Conservation (phyloP, 2,797 vertebrate species). For the Ceryle rudis region DNA sequence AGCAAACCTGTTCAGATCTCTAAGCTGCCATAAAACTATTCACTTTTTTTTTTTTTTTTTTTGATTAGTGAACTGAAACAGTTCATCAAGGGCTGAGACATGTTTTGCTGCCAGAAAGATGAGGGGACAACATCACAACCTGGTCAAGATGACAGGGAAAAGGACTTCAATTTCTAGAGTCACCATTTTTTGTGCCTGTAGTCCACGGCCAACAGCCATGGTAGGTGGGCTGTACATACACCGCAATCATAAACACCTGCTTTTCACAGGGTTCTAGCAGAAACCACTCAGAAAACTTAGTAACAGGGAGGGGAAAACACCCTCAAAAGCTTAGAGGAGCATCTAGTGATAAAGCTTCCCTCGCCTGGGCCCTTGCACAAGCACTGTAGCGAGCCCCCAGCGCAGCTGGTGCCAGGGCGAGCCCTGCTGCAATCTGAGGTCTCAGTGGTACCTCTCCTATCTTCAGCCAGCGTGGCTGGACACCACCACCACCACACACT, state of each 20-base stretch:
- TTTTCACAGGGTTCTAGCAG: neutral
- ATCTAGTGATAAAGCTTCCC: neutral
- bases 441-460: neutral
- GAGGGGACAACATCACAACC: neutral
- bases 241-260: neutral
- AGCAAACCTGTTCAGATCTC: neutral
- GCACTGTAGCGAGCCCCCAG: neutral
- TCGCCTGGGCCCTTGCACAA: neutral
- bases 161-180: neutral
- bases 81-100: neutral
- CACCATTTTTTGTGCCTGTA: neutral
- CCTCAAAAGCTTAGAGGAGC: neutral
- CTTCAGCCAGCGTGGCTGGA: neutral
- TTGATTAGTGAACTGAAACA: neutral
- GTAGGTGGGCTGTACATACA: neutral
- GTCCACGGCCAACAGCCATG: rapidly evolving
- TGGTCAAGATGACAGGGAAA: neutral
- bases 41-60: neutral
- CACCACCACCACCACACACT: neutral
- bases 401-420: rapidly evolving
- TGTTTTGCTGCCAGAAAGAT: neutral
- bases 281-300: neutral
- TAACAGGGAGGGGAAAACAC: neutral
- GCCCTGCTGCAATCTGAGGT: neutral
- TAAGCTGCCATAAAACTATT: neutral